Base-by-base conservation (phyloP, 2,888 invertebrate genomes). In the Cheilosia impressa region DNA sequence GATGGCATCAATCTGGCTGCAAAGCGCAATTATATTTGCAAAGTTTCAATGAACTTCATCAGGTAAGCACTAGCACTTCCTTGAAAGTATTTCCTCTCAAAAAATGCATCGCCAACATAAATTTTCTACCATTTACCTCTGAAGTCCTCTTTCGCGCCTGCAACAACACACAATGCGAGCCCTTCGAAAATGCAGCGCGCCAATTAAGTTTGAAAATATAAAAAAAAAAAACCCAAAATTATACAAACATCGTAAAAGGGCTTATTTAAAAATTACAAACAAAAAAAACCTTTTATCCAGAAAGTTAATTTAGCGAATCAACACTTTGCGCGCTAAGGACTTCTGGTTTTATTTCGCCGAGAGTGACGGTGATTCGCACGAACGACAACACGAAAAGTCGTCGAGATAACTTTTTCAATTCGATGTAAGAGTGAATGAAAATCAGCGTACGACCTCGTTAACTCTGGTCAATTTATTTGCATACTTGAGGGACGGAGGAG, bases 251-350 rank as follows among this genome's bases (percentile, higher is more conserved):
- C n/a, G 55, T 47, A 15, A 24, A 41, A 41, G 47, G 55, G 55
- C 41, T 73, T 45, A 82, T 82, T 82, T 62, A 50, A 77, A 72
- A 47, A 43, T 19, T 24, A 52, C 13, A 13, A 13, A 38, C 13
- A 38, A 10, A 76, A 62, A 43, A 65, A 31, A 31, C 22, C 22
- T 41, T 63, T 31, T 19, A 43, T 58, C 17, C 27, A 22, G 57
- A 31, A 50, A 53, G 43, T 78, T 78, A 77, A 83, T 73, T 78
- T 78, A 83, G 62, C 77, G 68, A 78, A 68, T 83, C 68, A 83
- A 83, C 82, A 83, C 77, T 78, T 83, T 68, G 43, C 66, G 10
- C 19, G 62, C 24, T 52, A 68, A 62, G 52, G 43, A 68, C 77
- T 77, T 60, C 41, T 15, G 47, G 45, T 60, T 43, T 27, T 43